A percentile compares a stretch with the other conserved stretches of the same genome.
These are phyloP conservation scores for Pteropus rufus DNA, from an alignment of 2,797 vertebrate genomes.

Conservation along the genomic window DNA sequence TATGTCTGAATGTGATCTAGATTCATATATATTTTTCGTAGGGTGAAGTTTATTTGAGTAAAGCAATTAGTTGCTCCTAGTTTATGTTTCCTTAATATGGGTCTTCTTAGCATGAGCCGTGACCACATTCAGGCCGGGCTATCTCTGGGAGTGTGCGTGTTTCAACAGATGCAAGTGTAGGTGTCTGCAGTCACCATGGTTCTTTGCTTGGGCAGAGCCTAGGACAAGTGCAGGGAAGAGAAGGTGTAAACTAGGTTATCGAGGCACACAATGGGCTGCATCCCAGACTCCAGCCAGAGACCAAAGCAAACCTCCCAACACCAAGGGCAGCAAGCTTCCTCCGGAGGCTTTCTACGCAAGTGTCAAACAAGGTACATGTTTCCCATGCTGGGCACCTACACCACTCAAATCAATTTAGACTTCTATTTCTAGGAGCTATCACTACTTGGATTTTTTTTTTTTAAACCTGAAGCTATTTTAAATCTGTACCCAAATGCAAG, in stretches of 20 bases:
- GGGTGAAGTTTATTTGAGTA: not conserved
- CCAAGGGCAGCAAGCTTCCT: not conserved
- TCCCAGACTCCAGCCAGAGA: not conserved
- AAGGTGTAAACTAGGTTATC: not conserved
- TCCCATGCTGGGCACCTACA: not conserved
- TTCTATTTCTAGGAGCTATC: constrained; percentile 29
- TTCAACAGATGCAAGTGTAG: not conserved
- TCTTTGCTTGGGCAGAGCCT: not conserved
- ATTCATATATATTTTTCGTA: not conserved
- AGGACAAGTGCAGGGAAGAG: not conserved
- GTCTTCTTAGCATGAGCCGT: not conserved
- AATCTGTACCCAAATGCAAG: constrained; percentile 11
- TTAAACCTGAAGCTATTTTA: constrained; percentile 36
- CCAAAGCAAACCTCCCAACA: not conserved
- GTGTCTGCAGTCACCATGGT: not conserved
- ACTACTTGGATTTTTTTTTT: not conserved
- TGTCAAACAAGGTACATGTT: not conserved
- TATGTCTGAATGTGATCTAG: not conserved
- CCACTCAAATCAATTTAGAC: not conserved
- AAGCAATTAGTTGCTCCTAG: not conserved
- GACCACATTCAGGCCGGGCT: not conserved
- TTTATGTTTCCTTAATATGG: not conserved
- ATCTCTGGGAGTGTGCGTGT: not conserved
- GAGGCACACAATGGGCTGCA: fast-evolving
- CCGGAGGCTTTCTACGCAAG: not conserved